These are phyloP conservation scores for Platorchestia sp. DNA, from an alignment of 1,140 invertebrate species.

Conservation along the genomic window DNA sequence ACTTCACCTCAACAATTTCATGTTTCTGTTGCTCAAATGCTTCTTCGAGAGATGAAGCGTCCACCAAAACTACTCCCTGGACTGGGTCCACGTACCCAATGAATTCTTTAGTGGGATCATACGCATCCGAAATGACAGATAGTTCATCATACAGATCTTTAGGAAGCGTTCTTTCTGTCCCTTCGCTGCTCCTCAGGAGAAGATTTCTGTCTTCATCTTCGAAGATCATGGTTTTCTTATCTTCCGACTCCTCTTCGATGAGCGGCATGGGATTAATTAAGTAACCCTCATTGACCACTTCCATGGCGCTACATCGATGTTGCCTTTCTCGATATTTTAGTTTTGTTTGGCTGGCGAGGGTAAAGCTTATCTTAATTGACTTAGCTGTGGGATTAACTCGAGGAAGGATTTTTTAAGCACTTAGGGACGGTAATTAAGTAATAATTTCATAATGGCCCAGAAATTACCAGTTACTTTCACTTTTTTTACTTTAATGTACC, in stretches of 20 bases:
- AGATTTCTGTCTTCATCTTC: not conserved
- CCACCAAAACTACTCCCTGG: not conserved
- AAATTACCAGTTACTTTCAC: not conserved
- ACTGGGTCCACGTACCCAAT: constrained; percentile 32
- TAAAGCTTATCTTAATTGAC: not conserved
- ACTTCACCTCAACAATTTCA: not conserved
- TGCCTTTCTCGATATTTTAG: not conserved
- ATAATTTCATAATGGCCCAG: not conserved
- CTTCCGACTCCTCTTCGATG: not conserved
- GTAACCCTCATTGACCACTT: not conserved
- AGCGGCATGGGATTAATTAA: not conserved
- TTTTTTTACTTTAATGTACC: not conserved
- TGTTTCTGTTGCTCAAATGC: constrained; percentile 12
- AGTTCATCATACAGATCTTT: constrained; percentile 43
- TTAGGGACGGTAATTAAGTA: not conserved
- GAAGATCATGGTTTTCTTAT: not conserved
- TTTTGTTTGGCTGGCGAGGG: not conserved
- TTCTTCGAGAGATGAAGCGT: not conserved
- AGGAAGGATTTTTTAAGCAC: not conserved
- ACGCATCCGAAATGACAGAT: not conserved
- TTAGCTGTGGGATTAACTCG: not conserved
- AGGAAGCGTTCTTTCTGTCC: not conserved
- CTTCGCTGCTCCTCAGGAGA: not conserved
- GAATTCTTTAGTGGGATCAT: constrained; percentile 14
- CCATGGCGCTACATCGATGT: not conserved